Percentiles rank a stretch among this genome's conserved stretches.
Conservation (phyloP, 2,113 vertebrate species). For the Herpetotheres cachinnans region DNA sequence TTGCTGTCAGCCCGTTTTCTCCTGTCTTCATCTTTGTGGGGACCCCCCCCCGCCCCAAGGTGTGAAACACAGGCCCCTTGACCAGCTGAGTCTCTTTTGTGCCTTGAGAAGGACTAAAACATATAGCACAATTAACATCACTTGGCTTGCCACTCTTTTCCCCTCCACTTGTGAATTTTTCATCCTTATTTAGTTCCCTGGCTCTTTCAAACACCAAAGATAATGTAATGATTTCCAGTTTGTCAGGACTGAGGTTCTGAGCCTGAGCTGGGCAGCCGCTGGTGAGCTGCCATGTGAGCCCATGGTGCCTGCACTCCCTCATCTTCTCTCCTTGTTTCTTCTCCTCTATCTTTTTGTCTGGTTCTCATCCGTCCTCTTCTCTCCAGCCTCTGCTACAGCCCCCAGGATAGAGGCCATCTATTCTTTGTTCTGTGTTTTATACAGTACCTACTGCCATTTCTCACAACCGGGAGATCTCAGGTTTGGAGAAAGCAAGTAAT, state of each 20-base stretch:
- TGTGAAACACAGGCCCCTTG: not conserved
- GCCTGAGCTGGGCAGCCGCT: not conserved
- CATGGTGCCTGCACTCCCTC: not conserved
- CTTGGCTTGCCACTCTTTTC: not conserved
- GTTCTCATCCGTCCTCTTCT: not conserved
- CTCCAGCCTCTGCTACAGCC: not conserved
- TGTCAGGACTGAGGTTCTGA: not conserved
- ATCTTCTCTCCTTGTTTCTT: not conserved
- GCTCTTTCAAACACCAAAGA: not conserved
- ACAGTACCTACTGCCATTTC: not conserved
- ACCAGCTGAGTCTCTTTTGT: not conserved
- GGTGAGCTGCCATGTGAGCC: not conserved
- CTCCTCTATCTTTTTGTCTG: not conserved
- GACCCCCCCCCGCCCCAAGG: too few relatives aligned
- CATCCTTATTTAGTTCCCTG: conserved; percentile 40
- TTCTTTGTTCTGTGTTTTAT: not conserved
- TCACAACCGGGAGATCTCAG: not conserved
- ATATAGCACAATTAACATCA: not conserved
- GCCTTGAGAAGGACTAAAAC: not conserved
- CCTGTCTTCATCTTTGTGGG: not conserved
- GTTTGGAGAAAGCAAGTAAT: not conserved
- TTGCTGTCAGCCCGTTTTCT: not conserved
- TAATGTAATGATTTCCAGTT: not conserved
- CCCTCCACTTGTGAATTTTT: not conserved
- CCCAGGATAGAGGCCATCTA: accelerated